Conservation (phyloP, 2,888 invertebrate species). For the Phymatocera aterrima region DNA sequence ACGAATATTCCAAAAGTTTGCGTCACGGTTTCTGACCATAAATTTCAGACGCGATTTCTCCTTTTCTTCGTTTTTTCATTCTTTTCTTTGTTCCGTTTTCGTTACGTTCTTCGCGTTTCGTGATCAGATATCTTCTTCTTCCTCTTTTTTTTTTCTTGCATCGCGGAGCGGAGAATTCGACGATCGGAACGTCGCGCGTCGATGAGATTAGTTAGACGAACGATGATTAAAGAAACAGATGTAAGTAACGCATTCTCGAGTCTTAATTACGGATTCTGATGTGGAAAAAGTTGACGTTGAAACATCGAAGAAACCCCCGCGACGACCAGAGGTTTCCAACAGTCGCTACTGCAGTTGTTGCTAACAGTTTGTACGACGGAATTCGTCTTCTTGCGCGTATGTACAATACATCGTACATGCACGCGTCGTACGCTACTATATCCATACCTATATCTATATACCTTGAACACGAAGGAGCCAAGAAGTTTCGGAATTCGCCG, state of each 20-base stretch:
- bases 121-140: background rate
- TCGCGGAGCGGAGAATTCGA: slow-evolving; percentile 48
- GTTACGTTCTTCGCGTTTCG: too few species aligned
- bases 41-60: too few species aligned
- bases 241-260: slow-evolving; percentile 63
- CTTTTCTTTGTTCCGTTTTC: too few species aligned
- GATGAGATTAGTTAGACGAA: slow-evolving; percentile 67
- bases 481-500: slow-evolving; percentile 68
- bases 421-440: too few species aligned
- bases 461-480: slow-evolving; percentile 52
- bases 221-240: slow-evolving; percentile 63
- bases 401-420: too few species aligned
- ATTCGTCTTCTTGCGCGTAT: slow-evolving; percentile 68
- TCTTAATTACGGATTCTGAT: slow-evolving; percentile 52
- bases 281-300: slow-evolving; percentile 2
- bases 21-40: too few species aligned
- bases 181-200: slow-evolving; percentile 64
- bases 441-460: too few species aligned
- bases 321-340: too few species aligned
- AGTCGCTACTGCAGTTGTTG: too few species aligned
- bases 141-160: background rate
- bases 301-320: slow-evolving; percentile 5
- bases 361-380: too few species aligned
- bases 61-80: too few species aligned
- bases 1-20: too few species aligned